phyloP scores from a whole-genome alignment of 2,797 vertebrate genomes.

The Gambelia wislizenii region DNA sequence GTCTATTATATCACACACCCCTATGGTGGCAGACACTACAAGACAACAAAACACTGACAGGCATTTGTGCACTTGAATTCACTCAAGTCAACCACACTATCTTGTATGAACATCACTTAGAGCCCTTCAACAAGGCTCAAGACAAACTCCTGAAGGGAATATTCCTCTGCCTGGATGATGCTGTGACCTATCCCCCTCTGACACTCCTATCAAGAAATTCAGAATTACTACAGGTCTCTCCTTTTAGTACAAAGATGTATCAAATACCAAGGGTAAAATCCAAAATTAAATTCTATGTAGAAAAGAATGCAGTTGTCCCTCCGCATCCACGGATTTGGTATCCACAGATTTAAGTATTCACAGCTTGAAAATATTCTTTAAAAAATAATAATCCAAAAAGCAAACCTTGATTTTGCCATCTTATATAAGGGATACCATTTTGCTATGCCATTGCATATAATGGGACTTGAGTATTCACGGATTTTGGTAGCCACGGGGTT shows the following conservation, averaged over 20 bases:
- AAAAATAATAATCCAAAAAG: too few relatives aligned
- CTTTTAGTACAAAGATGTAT: neutral
- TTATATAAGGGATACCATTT: too few relatives aligned
- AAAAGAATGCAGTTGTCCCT: too few relatives aligned
- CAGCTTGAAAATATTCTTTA: too few relatives aligned
- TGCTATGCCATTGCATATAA: too few relatives aligned
- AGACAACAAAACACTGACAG: neutral
- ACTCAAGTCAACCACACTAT: neutral
- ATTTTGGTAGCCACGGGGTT: too few relatives aligned
- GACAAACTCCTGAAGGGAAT: neutral
- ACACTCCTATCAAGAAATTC: neutral
- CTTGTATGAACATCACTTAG: constrained; percentile 2
- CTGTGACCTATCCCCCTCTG: neutral
- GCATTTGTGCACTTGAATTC: neutral
- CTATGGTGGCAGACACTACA: neutral
- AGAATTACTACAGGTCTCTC: neutral
- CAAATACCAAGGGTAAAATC: neutral
- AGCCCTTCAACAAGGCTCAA: neutral
- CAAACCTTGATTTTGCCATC: too few relatives aligned
- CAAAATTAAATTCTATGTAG: neutral
- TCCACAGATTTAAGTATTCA: too few relatives aligned
- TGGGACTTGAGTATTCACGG: too few relatives aligned
- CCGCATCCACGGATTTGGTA: too few relatives aligned
- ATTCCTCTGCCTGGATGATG: neutral
- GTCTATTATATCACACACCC: neutral